phyloP scores from a whole-genome alignment of 1,140 invertebrate genomes.

The Steinernema feltiae region DNA sequence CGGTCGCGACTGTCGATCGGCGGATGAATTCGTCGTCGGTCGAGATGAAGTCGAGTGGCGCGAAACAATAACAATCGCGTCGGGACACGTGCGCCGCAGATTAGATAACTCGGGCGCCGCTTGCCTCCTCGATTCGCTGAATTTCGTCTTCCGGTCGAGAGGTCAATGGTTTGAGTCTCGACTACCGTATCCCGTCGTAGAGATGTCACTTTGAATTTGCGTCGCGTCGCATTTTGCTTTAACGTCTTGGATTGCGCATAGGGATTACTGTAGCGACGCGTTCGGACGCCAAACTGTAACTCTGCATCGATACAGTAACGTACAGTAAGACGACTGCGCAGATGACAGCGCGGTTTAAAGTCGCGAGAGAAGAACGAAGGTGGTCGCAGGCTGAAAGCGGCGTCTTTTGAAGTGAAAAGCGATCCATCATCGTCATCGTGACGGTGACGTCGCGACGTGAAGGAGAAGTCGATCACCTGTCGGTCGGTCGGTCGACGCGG shows the following conservation, averaged over 20 bases:
- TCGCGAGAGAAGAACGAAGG: neutral
- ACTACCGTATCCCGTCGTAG: too few species aligned
- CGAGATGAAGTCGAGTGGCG: neutral
- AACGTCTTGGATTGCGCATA: too few species aligned
- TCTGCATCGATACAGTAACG: too few species aligned
- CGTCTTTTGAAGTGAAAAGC: neutral
- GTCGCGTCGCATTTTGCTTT: too few species aligned
- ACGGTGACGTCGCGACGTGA: neutral
- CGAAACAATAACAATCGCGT: neutral
- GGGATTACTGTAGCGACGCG: too few species aligned
- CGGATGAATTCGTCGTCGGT: neutral
- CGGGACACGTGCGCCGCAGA: constrained; percentile 16
- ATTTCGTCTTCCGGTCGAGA: too few species aligned
- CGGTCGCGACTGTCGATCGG: neutral
- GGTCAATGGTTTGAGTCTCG: too few species aligned
- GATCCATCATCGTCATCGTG: neutral
- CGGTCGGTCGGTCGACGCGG: neutral
- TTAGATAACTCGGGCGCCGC: constrained; percentile 5
- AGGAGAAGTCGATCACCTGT: neutral
- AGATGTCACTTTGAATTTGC: too few species aligned
- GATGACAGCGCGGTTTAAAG: constrained; percentile 16
- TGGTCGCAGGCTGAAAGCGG: constrained; percentile 3
- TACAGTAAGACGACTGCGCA: constrained; percentile 10
- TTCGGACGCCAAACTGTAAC: too few species aligned
- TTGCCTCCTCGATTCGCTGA: neutral